phyloP scores from a whole-genome alignment of 2,113 vertebrate species.

The Cololabis saira region DNA sequence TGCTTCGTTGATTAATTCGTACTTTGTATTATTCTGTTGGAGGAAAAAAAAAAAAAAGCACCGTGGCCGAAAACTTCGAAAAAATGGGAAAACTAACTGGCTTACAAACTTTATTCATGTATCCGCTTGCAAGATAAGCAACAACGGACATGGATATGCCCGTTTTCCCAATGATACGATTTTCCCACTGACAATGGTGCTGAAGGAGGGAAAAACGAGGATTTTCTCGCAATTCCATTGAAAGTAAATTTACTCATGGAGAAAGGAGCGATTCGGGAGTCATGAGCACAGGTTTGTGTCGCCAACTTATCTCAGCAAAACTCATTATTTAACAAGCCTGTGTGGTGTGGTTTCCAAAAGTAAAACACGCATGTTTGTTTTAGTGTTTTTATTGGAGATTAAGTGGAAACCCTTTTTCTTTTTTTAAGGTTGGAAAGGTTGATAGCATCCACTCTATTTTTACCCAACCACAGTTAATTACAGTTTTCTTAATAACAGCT shows the following conservation, averaged over 20 bases:
- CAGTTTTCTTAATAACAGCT: slow-evolving; percentile 68
- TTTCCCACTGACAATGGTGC: slow-evolving; percentile 60
- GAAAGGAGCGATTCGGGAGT: slow-evolving; percentile 78
- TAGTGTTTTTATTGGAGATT: background rate
- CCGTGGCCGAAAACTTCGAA: slow-evolving; percentile 71
- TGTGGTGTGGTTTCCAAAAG: background rate
- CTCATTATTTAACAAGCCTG: background rate
- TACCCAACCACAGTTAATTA: slow-evolving; percentile 59
- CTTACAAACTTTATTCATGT: slow-evolving; percentile 37
- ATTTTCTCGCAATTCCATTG: slow-evolving; percentile 68
- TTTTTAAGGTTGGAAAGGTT: slow-evolving; percentile 4
- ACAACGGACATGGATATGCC: slow-evolving; percentile 3
- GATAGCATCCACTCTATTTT: slow-evolving; percentile 46
- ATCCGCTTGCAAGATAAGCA: slow-evolving; percentile 50
- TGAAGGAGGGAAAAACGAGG: slow-evolving; percentile 44
- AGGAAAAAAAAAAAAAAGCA: slow-evolving; percentile 56
- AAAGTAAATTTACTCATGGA: slow-evolving; percentile 82
- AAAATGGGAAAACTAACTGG: slow-evolving; percentile 67
- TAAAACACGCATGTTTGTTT: background rate
- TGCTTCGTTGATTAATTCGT: rapidly evolving
- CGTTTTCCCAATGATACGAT: background rate
- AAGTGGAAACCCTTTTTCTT: background rate
- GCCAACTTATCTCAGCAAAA: slow-evolving; percentile 43
- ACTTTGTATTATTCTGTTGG: slow-evolving; percentile 21
- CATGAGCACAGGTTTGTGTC: slow-evolving; percentile 87